Conservation (phyloP, 1,140 invertebrate species). For the Pachypsylla venusta region DNA sequence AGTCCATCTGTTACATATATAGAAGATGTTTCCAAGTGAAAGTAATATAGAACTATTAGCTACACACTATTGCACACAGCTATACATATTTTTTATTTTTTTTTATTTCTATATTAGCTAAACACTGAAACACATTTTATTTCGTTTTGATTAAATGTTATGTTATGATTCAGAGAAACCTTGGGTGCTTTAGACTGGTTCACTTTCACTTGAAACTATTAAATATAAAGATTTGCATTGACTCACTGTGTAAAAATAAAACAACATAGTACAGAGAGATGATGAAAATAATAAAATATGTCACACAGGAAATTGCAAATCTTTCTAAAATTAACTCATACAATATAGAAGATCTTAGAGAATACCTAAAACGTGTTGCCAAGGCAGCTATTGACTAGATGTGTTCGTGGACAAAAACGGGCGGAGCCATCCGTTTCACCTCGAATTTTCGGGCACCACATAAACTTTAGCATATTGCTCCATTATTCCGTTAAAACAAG, state of each 20-base stretch:
- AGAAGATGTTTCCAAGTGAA: not conserved
- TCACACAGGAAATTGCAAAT: no score
- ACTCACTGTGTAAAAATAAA: conserved; percentile 16
- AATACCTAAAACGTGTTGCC: no score
- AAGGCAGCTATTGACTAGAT: no score
- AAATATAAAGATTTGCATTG: not conserved
- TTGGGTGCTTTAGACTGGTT: conserved; percentile 9
- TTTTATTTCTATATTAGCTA: not conserved
- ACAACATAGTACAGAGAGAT: conserved; percentile 7
- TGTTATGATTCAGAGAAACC: conserved; percentile 4
- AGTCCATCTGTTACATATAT: conserved; percentile 2
- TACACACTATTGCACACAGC: not conserved
- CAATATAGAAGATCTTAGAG: no score
- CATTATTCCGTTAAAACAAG: no score
- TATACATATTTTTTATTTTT: not conserved
- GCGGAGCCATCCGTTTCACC: no score
- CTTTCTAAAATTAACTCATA: no score
- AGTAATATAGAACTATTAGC: not conserved
- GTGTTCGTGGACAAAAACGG: no score
- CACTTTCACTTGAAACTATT: not conserved
- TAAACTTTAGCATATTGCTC: no score
- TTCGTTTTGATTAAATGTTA: not conserved
- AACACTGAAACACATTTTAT: conserved; percentile 5
- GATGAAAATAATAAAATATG: no score
- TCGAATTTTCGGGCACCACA: no score